Conservation (phyloP, 2,113 vertebrate species). For the Panthera uncia region DNA sequence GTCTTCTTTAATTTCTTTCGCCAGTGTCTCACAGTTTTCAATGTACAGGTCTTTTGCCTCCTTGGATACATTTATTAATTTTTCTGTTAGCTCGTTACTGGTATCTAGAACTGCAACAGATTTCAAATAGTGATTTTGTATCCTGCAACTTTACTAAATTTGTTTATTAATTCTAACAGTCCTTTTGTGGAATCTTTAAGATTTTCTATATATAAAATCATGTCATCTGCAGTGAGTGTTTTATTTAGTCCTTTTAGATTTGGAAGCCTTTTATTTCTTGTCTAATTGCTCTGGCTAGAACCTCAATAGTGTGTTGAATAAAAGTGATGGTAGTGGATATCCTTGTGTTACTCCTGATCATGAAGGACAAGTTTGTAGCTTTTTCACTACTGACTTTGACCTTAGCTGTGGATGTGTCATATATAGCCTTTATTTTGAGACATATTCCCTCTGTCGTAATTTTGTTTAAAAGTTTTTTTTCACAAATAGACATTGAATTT, state of each 20-base stretch:
- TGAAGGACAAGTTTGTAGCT: neutral
- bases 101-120: neutral
- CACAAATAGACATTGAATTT: neutral
- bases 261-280: neutral
- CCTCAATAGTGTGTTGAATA: neutral
- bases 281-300: neutral
- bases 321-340: neutral
- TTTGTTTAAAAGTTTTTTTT: neutral
- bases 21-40: neutral
- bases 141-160: neutral
- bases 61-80: neutral
- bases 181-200: neutral
- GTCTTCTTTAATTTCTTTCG: neutral
- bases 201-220: neutral
- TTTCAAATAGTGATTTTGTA: neutral
- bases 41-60: neutral
- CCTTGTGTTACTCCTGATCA: neutral
- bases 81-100: neutral
- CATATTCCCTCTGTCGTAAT: neutral
- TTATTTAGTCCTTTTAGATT: neutral
- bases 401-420: neutral
- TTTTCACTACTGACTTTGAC: neutral
- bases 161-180: neutral
- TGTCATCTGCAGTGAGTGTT: neutral
- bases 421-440: neutral